Evolutionary conservation across 1,140 invertebrate species (phyloP), one percentile per base, ranked within the genome.

Genomic region (Anastrepha ludens): DNA sequence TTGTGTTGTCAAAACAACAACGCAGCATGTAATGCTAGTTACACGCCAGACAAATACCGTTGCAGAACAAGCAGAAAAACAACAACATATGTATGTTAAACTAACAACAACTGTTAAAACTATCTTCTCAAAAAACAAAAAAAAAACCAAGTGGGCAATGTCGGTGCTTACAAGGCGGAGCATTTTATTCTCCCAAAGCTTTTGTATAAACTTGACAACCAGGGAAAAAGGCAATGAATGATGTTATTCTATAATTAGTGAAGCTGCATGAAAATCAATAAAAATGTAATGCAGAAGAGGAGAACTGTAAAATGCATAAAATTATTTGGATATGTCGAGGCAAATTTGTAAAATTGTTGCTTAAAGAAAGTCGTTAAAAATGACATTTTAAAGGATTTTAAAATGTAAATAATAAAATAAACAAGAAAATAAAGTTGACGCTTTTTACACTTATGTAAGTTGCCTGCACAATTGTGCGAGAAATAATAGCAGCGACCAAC

Each of bases 21-120:
- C 29, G 15, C 64, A 65, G 11, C 11, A 65, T 67, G 39, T 67
- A 44, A n/a, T 15, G 41, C 44, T 74, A 44, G 70, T 74, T 74
- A 74, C 3, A 47, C 13, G 39, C 1, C 41, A 74, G 13, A 47
- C 39, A 74, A 74, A 74, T 15, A 44, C 41, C 70, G 70, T 74
- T 81, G 74, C 29, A 50, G 2, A 13, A 55, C 50, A 58, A 81
- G 47, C 50, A 20, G 3, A 58, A 58, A 50, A 81, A 81, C 74
- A 81, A 81, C 41, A 81, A 55, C 55, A 39, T n/a, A 55, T 29
- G 9, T 81, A n/a, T 81, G 74, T 81, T 81, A 29, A 81, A 81
- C 58, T 13, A 81, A 58, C 50, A 81, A 81, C 47, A 55, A 81
- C 17, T 74, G 15, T 74, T 74, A 74, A 47, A 67, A 29, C 39